These are phyloP conservation scores for Argya squamiceps DNA, from an alignment of 2,797 vertebrate genomes.

Conservation along the genomic window DNA sequence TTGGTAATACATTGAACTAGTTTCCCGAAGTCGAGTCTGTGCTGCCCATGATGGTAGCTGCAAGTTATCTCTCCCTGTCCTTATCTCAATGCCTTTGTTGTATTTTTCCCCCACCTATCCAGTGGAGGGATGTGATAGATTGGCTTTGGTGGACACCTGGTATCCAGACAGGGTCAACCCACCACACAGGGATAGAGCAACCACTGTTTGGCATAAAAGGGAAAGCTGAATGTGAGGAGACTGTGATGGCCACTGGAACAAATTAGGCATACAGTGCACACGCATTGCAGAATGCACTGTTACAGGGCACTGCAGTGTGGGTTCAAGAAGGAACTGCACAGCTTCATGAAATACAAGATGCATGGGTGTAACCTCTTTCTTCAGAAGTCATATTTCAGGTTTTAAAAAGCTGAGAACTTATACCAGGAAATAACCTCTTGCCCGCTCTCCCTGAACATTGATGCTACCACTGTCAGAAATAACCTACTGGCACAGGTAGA, in stretches of 20 bases:
- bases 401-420: not conserved
- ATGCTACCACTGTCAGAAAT: not conserved
- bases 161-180: not conserved
- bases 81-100: not conserved
- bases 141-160: not conserved
- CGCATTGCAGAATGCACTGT: not conserved
- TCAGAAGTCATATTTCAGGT: not conserved
- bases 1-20: not conserved
- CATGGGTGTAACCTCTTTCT: not conserved
- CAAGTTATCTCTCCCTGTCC: not conserved
- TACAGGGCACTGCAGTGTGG: not conserved
- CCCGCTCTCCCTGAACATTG: not conserved
- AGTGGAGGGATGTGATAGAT: not conserved
- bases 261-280: not conserved
- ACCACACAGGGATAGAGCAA: not conserved
- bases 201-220: not conserved
- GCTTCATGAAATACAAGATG: not conserved
- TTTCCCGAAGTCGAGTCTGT: accelerated
- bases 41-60: not conserved
- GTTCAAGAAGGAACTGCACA: not conserved
- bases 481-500: not conserved
- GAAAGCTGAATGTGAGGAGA: not conserved
- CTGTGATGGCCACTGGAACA: not conserved
- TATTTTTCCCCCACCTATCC: not conserved
- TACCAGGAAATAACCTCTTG: not conserved